phyloP scores from a whole-genome alignment of 2,888 invertebrate genomes.

The Crocallis elinguaria region DNA sequence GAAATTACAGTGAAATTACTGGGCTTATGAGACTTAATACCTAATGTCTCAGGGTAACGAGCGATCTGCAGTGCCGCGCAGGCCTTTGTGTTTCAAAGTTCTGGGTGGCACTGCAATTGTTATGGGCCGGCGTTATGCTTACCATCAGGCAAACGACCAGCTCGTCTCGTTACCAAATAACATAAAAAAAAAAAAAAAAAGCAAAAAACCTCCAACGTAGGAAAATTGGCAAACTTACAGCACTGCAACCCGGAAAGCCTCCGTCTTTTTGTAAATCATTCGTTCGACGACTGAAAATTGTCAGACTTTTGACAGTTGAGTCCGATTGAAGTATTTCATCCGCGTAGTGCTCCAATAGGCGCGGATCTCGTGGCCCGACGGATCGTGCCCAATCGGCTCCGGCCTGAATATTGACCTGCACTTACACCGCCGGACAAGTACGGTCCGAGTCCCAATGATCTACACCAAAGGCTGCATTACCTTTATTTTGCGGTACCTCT shows the following conservation, averaged over 20 bases:
- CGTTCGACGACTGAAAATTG: neutral
- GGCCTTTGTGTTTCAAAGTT: no score
- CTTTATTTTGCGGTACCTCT: no score
- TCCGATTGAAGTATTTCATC: neutral
- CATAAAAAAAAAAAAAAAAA: no score
- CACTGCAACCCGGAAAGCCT: neutral
- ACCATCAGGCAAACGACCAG: no score
- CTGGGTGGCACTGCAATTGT: no score
- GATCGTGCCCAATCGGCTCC: slow-evolving; percentile 20
- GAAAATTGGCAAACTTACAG: neutral
- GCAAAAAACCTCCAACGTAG: neutral
- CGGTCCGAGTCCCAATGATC: slow-evolving; percentile 14
- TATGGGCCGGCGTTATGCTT: no score
- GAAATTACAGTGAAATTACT: no score
- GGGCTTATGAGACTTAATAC: no score
- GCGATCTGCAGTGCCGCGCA: no score
- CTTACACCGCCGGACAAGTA: slow-evolving; percentile 23
- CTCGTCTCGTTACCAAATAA: no score
- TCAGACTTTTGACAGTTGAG: neutral
- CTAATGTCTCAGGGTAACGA: no score
- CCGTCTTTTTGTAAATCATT: neutral
- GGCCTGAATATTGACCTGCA: slow-evolving; percentile 28
- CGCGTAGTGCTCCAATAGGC: neutral
- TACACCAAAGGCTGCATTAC: no score
- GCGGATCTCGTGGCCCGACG: slow-evolving; percentile 3